A percentile compares a stretch with the other conserved stretches of the same genome.
These are phyloP conservation scores for Drosophila borealis DNA, from an alignment of 2,888 invertebrate species.

Conservation along the genomic window DNA sequence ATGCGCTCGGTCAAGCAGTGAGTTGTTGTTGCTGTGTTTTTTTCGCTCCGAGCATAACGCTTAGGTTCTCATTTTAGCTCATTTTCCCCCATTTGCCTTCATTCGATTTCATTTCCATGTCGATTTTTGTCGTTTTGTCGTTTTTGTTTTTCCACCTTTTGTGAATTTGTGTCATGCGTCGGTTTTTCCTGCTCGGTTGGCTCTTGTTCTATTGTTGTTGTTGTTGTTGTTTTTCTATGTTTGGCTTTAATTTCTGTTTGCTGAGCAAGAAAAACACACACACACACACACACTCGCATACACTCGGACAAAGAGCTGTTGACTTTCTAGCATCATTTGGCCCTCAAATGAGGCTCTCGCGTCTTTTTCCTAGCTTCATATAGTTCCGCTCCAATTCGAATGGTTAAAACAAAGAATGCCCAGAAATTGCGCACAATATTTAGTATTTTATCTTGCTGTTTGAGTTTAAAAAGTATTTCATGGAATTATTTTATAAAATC, in stretches of 20 bases:
- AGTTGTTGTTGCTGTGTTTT: slow-evolving; percentile 30
- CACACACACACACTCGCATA: neutral
- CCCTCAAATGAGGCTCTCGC: neutral
- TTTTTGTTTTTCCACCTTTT: slow-evolving; percentile 60
- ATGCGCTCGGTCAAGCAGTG: slow-evolving; percentile 72
- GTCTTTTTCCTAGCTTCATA: slow-evolving; percentile 30
- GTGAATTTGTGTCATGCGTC: slow-evolving; percentile 78
- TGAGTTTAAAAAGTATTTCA: no score
- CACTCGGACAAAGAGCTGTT: slow-evolving; percentile 23
- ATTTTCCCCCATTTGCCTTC: slow-evolving; percentile 57
- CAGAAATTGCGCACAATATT: slow-evolving; percentile 3
- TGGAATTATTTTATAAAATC: no score
- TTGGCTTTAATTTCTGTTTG: slow-evolving; percentile 72
- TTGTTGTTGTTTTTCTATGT: slow-evolving; percentile 31
- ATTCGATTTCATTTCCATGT: slow-evolving; percentile 74
- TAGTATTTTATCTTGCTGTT: neutral
- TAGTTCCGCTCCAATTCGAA: slow-evolving; percentile 56
- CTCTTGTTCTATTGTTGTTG: slow-evolving; percentile 16
- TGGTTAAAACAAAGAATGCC: slow-evolving; percentile 12
- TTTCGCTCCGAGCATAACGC: slow-evolving; percentile 34
- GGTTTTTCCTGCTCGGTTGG: slow-evolving; percentile 53
- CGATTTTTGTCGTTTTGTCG: slow-evolving; percentile 53
- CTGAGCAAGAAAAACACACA: slow-evolving; percentile 77
- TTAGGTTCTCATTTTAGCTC: slow-evolving; percentile 50
- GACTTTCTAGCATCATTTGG: slow-evolving; percentile 42